A percentile compares a stretch with the other conserved stretches of the same genome.
phyloP scores from a whole-genome alignment of 2,113 vertebrate genomes.

The Brachyistius frenatus region DNA sequence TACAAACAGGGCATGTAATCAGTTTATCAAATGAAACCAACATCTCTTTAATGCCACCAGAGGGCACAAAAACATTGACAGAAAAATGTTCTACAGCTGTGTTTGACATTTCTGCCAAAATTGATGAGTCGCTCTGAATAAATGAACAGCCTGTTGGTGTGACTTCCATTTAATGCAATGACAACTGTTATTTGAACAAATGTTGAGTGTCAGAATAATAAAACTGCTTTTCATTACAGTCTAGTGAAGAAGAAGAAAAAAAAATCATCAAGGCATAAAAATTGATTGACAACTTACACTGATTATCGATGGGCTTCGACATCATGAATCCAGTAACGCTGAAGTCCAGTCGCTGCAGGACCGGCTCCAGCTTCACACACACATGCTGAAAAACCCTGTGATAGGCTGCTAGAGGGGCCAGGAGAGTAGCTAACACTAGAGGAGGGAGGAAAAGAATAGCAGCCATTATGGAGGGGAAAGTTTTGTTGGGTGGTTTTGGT shows the following conservation, averaged over 20 bases:
- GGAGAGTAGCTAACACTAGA: constrained; percentile 87
- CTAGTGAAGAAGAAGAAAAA: no score
- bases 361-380: constrained; percentile 89
- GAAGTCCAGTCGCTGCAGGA: constrained; percentile 94
- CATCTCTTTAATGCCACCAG: background rate
- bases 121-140: background rate
- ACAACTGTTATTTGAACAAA: background rate
- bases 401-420: constrained; percentile 91
- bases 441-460: background rate
- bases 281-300: constrained; percentile 85
- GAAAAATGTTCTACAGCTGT: background rate
- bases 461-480: background rate
- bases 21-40: background rate
- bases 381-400: constrained; percentile 88
- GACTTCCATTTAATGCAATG: background rate
- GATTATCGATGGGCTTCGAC: constrained; percentile 90
- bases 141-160: background rate
- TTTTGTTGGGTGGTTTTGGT: background rate
- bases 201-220: no score
- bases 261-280: no score
- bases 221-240: no score
- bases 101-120: background rate
- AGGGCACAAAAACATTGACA: background rate
- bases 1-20: background rate
- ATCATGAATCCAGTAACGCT: constrained; percentile 92